Percentiles rank a stretch among this genome's conserved stretches.
These are phyloP conservation scores for Pseudorhombus dupliciocellatus DNA, from an alignment of 2,113 vertebrate genomes.

Conservation along the genomic window DNA sequence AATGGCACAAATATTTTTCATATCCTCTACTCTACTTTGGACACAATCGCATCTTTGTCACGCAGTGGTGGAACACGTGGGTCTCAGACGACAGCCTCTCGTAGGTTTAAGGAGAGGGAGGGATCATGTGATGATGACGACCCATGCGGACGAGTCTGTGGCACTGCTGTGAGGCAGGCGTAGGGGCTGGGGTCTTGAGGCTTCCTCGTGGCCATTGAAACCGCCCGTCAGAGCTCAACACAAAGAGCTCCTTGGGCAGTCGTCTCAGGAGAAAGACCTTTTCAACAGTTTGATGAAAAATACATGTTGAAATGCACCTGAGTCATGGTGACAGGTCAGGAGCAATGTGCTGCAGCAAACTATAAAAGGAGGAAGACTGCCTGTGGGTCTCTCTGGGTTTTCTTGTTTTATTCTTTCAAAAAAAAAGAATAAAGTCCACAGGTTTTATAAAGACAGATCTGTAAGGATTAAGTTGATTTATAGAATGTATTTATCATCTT, in stretches of 20 bases:
- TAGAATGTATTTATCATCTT: not conserved
- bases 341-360: constrained; percentile 19
- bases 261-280: constrained; percentile 41
- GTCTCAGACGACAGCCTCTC: constrained; percentile 14
- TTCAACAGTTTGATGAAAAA: constrained; percentile 67
- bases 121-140: not conserved
- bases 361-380: constrained; percentile 5
- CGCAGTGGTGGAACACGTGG: not conserved
- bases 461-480: not conserved
- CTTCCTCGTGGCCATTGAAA: constrained; percentile 26
- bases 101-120: constrained; percentile 14
- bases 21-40: not conserved
- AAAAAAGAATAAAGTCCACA: constrained; percentile 24
- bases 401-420: constrained; percentile 19
- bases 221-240: constrained; percentile 41
- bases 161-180: constrained; percentile 31
- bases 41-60: not conserved
- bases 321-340: constrained; percentile 38
- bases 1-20: not conserved
- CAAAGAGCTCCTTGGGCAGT: constrained; percentile 35
- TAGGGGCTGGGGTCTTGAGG: constrained; percentile 7
- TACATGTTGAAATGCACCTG: constrained; percentile 46
- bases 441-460: not conserved
- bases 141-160: constrained; percentile 13
- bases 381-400: not conserved